A percentile compares a stretch with the other conserved stretches of the same genome.
Evolutionary conservation across 2,888 invertebrate species (phyloP).

Genomic region (Drosophila atripex): DNA sequence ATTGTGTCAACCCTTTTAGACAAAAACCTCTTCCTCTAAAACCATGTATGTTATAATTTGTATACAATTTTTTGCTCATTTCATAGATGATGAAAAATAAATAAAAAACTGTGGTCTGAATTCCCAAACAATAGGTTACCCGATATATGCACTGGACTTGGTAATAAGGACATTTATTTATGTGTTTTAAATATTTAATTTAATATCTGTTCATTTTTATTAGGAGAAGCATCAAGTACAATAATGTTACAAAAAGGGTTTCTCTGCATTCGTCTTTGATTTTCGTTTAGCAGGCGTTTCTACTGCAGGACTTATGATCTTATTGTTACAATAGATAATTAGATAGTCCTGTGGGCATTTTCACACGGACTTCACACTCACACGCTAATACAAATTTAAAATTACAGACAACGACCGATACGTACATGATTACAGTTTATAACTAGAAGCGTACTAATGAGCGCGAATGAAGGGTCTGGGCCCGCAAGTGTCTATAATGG

Average conservation of each 20-base stretch:
- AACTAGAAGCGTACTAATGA: conserved; percentile 50
- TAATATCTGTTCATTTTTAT: conserved; percentile 54
- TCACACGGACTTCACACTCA: conserved; percentile 51
- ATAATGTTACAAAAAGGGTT: conserved; percentile 70
- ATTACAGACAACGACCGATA: conserved; percentile 34
- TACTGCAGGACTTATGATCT: conserved; percentile 42
- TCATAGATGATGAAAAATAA: conserved; percentile 35
- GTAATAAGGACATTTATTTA: too few species aligned
- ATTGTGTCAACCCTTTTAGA: conserved; percentile 13
- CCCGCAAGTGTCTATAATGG: conserved; percentile 13
- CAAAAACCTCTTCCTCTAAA: not conserved
- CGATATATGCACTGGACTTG: too few species aligned
- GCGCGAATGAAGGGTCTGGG: conserved; percentile 25
- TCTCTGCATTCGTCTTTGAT: conserved; percentile 59
- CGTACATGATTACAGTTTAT: conserved; percentile 30
- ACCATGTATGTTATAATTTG: conserved; percentile 34
- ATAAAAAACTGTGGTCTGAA: conserved; percentile 15
- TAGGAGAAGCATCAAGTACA: conserved; percentile 77
- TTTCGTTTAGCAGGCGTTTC: conserved; percentile 57
- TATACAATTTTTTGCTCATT: conserved; percentile 23
- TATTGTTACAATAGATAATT: conserved; percentile 52
- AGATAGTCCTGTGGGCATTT: conserved; percentile 15
- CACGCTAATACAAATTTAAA: conserved; percentile 27
- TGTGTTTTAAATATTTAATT: conserved; percentile 15
- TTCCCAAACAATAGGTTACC: not conserved